Percentiles rank a stretch among this genome's conserved stretches.
Conservation (phyloP, 2,888 invertebrate genomes). For the Callyntrura guangdongensis region DNA sequence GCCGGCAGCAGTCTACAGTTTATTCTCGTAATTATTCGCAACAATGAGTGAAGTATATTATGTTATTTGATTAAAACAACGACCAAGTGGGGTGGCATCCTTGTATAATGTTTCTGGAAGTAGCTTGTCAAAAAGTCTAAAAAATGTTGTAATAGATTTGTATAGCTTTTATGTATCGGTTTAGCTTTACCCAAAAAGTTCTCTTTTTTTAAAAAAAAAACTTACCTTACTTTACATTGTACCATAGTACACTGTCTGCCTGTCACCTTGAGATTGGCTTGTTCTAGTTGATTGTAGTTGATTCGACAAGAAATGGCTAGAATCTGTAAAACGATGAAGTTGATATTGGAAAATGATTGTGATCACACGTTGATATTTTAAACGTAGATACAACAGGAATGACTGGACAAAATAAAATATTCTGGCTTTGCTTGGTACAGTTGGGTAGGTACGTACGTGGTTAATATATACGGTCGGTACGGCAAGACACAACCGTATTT, state of each 20-base stretch:
- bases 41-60: conserved; percentile 26
- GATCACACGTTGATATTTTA: not conserved
- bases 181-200: not conserved
- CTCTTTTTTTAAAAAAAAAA: not conserved
- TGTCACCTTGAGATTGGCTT: not conserved
- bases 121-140: conserved; percentile 1
- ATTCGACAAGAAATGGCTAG: conserved; percentile 25
- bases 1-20: conserved; percentile 53
- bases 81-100: conserved; percentile 31
- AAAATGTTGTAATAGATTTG: conserved; percentile 25
- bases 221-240: conserved; percentile 22
- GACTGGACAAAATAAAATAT: not conserved
- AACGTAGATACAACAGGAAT: no score
- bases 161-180: conserved; percentile 6
- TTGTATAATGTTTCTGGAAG: conserved; percentile 32
- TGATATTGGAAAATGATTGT: conserved; percentile 35
- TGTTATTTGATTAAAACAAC: conserved; percentile 32
- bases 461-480: not conserved
- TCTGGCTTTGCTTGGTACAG: not conserved
- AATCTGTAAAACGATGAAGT: conserved; percentile 21
- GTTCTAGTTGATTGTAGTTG: conserved; percentile 3
- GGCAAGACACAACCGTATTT: not conserved
- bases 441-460: not conserved
- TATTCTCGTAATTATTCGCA: conserved; percentile 45
- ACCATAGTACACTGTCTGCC: not conserved